Base-by-base conservation (phyloP, 2,113 vertebrate species). In the Probosciger aterrimus region DNA sequence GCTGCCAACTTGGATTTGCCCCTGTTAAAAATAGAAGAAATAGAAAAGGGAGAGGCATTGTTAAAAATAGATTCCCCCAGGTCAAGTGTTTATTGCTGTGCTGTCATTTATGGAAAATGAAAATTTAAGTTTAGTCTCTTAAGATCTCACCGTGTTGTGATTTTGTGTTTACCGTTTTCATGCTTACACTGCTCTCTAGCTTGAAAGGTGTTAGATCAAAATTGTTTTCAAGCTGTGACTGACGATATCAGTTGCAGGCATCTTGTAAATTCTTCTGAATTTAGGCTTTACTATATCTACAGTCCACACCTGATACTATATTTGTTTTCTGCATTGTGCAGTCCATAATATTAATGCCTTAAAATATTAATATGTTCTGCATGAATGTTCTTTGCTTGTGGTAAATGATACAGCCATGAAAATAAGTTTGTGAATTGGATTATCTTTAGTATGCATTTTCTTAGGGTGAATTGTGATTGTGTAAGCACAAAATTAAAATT, bases 401-500 rank as follows among this genome's bases (percentile, higher is more conserved):
- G 55, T 64, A 81, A 78, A 74, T 73, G 41, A 39, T 67, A 81
- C 64, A 79, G 44, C 35, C 30, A 59, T 52, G 59, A 74, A 83
- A 94, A 84, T 76, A 92, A 90, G 18, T 31, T 91, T 82, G 11
- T 78, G 75, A 78, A 70, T 78, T 69, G n/a, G 59, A 59, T 83
- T 90, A 52, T 92, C 37, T 74, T 85, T 76, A 35, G 28, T 82
- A 67, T 87, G 65, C 15, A 23, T 64, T 78, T 91, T 78, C 65
- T 83, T 49, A 62, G 22, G 46, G 70, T 90, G 60, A 94, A 91
- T 65, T 62, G 52, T 79, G 95, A 63, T 82, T 95, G 59, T 85
- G 25, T 35, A 83, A 92, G 63, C 79, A 68, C 49, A 87, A 93
- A 95, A 93, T 87, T 69, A 73, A 71, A 95, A 92, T 87, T 25